Conservation (phyloP, 1,140 invertebrate genomes). For the Agraylea sexmaculata region DNA sequence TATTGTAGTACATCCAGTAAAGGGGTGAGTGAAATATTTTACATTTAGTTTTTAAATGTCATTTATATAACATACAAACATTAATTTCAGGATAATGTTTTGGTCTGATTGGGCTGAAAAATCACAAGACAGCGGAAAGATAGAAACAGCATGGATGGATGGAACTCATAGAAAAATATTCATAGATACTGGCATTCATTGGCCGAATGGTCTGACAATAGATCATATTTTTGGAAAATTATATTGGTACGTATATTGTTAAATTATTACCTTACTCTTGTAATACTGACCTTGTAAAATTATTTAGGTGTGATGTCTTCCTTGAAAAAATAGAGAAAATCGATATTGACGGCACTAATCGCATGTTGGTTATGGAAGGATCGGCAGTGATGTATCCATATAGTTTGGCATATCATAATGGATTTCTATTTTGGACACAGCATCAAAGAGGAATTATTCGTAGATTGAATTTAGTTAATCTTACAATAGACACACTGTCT, state of each 20-base stretch:
- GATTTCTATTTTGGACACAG: constrained; percentile 62
- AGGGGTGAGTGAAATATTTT: constrained; percentile 27
- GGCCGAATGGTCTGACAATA: constrained; percentile 81
- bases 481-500: constrained; percentile 30
- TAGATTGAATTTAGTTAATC: constrained; percentile 33
- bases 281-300: constrained; percentile 19
- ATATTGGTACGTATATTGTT: constrained; percentile 48
- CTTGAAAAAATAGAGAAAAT: constrained; percentile 64
- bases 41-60: neutral
- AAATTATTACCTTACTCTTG: constrained; percentile 7
- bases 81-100: constrained; percentile 48
- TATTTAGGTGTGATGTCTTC: constrained; percentile 51
- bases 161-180: constrained; percentile 48
- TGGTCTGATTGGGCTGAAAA: constrained; percentile 67
- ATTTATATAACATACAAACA: neutral
- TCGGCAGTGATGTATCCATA: constrained; percentile 51
- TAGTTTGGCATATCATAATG: constrained; percentile 52
- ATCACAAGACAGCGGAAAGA: constrained; percentile 38
- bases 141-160: constrained; percentile 71
- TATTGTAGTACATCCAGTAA: constrained; percentile 57
- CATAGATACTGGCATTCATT: constrained; percentile 47
- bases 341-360: constrained; percentile 55
- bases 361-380: constrained; percentile 46
- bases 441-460: constrained; percentile 46
- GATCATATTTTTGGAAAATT: constrained; percentile 60